A percentile compares a stretch with the other conserved stretches of the same genome.
Evolutionary conservation across 92 coral and sea anemone species (phyloP).

Genomic region (Zoanthus sansibaricus): DNA sequence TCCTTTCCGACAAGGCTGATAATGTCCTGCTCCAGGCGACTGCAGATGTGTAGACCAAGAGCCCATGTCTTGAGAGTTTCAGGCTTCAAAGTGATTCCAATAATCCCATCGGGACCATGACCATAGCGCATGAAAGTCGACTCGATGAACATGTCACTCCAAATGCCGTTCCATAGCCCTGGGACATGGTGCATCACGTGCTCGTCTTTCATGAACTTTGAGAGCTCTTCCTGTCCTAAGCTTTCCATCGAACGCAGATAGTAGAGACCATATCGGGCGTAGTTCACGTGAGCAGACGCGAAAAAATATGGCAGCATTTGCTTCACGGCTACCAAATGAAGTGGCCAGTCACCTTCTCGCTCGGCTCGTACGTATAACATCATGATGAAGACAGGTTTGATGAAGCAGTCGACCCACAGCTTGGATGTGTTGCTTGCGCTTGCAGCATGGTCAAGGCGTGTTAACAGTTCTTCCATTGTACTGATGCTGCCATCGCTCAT

Average conservation of each 20-base stretch:
- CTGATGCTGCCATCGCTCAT: not conserved
- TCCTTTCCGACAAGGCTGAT: slow-evolving; percentile 32
- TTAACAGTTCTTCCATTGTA: slow-evolving; percentile 53
- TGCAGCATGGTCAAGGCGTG: slow-evolving; percentile 58
- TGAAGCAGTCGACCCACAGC: slow-evolving; percentile 66
- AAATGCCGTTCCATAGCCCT: slow-evolving; percentile 73
- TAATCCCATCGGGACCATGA: slow-evolving; percentile 68
- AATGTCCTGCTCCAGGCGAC: slow-evolving; percentile 62
- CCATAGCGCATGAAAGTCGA: slow-evolving; percentile 73
- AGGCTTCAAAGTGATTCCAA: slow-evolving; percentile 66
- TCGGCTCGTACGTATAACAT: slow-evolving; percentile 64
- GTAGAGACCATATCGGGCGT: slow-evolving; percentile 70
- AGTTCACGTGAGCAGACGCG: slow-evolving; percentile 67
- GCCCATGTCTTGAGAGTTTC: slow-evolving; percentile 80
- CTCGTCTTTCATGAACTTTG: slow-evolving; percentile 53
- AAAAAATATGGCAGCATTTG: slow-evolving; percentile 74
- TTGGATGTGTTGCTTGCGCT: slow-evolving; percentile 58
- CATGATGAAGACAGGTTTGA: slow-evolving; percentile 55
- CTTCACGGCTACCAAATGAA: slow-evolving; percentile 66
- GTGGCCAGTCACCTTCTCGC: slow-evolving; percentile 77
- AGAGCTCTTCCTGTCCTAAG: slow-evolving; percentile 13
- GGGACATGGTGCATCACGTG: slow-evolving; percentile 74
- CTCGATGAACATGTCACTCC: slow-evolving; percentile 71
- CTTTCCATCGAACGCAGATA: slow-evolving; percentile 60
- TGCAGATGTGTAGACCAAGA: slow-evolving; percentile 69